Evolutionary conservation across 2,888 invertebrate genomes (phyloP), one percentile per base, ranked within the genome.

Genomic region (Cerceris ruficornis): DNA sequence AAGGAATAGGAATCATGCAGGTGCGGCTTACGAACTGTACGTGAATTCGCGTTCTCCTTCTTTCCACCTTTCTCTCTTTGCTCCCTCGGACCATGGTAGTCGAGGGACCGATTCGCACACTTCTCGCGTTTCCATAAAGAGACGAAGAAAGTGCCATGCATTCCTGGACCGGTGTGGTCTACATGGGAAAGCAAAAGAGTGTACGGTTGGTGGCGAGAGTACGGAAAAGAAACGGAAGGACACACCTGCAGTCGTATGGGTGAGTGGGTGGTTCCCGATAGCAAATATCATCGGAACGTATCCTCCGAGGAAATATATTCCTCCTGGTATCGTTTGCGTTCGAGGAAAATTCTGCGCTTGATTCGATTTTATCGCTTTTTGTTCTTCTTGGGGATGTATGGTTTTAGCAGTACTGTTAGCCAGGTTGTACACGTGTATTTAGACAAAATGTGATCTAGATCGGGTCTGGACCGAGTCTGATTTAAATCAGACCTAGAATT

Each of bases 41-140:
- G 77, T 78, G 77, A 84, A 84, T 79, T 81, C 61, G 59, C 72
- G 65, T 69, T 61, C 74, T 52, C 65, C 81, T 74, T 77, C 77
- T 72, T 74, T 83, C 49, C 68, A 11, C 46, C 50, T 62, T 42
- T 66, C 72, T 71, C 65, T 55, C 52, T 52, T 55, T 17, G 46
- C 50, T 43, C 15, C 62, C 69, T 55, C 62, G 75, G 39, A 61
- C 49, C 73, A 61, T 65, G 82, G 79, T 75, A 75, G 75, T 69
- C 67, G 79, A 77, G 81, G 82, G 82, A 85, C 84, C 82, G 83
- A 88, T 89, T 90, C 88, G 88, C 89, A 88, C 88, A 88, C 85
- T 90, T 90, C 88, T 88, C 88, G 88, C 89, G 83, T 89, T 90
- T 89, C 91, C 90, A 90, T 91, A 90, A 90, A 90, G 85, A 88